Percentiles rank a stretch among this genome's conserved stretches.
phyloP scores from a whole-genome alignment of 2,113 vertebrate species.

The Python bivittatus region DNA sequence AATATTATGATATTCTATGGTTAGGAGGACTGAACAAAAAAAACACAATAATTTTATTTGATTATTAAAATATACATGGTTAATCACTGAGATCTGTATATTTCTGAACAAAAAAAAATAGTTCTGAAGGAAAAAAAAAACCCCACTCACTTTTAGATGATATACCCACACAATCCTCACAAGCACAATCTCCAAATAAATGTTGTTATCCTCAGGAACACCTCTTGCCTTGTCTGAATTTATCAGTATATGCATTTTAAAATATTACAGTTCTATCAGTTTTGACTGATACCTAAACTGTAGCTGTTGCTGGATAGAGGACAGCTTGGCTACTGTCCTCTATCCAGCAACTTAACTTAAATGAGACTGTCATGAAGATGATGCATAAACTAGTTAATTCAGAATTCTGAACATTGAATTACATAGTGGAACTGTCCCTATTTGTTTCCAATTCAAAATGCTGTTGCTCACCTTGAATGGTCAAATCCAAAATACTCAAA shows the following conservation, averaged over 20 bases:
- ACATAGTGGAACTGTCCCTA: neutral
- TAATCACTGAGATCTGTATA: neutral
- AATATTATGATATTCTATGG: neutral
- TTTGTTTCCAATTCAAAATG: neutral
- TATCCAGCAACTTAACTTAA: neutral
- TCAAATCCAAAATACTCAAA: neutral
- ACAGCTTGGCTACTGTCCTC: neutral
- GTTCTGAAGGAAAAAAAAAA: neutral
- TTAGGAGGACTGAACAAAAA: neutral
- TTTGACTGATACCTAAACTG: neutral
- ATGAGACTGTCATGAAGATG: neutral
- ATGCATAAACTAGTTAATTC: neutral
- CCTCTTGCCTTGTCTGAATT: neutral
- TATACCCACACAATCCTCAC: neutral
- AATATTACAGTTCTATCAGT: neutral
- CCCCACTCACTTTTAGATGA: neutral
- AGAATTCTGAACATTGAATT: neutral
- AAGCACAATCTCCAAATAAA: neutral
- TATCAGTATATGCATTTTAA: neutral
- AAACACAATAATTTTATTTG: too few relatives aligned
- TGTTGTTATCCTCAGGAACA: neutral
- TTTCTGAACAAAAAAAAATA: neutral
- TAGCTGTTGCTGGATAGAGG: neutral
- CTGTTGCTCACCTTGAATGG: neutral
- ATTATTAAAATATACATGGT: neutral